These are phyloP conservation scores for Lutraria rhynchaena DNA, from an alignment of 1,140 invertebrate genomes.

Conservation along the genomic window DNA sequence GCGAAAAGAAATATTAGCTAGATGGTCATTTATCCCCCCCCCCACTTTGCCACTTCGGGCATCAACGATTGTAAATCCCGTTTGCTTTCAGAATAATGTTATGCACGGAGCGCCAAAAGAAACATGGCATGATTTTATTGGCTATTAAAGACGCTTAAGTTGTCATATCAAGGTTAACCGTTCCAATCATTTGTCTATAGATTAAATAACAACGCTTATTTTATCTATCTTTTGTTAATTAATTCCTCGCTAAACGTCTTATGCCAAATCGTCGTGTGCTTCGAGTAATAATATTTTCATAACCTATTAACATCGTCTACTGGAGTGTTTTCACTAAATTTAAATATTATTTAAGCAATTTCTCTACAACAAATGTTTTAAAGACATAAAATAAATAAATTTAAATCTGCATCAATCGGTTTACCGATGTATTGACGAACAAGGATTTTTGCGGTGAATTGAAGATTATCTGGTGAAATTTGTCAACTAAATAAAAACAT, in stretches of 20 bases:
- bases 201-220: slow-evolving; percentile 15
- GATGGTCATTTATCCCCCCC: too few species aligned
- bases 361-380: slow-evolving; percentile 5
- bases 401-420: slow-evolving; percentile 29
- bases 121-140: slow-evolving; percentile 31
- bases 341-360: slow-evolving; percentile 36
- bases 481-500: too few species aligned
- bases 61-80: too few species aligned
- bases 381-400: slow-evolving; percentile 27
- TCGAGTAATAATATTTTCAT: neutral
- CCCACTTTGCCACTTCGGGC: too few species aligned
- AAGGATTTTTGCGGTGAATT: too few species aligned
- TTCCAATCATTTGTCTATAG: neutral
- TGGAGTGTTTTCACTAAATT: slow-evolving; percentile 1
- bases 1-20: too few species aligned
- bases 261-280: slow-evolving; percentile 3
- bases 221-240: slow-evolving; percentile 27
- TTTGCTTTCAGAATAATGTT: neutral
- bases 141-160: slow-evolving; percentile 38
- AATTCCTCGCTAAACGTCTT: slow-evolving; percentile 18
- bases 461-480: too few species aligned
- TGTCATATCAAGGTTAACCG: slow-evolving; percentile 27
- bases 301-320: neutral
- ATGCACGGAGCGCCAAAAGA: slow-evolving; percentile 28
- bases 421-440: slow-evolving; percentile 1